Conservation (phyloP, 2,113 vertebrate species). For the Eptatretus burgeri region DNA sequence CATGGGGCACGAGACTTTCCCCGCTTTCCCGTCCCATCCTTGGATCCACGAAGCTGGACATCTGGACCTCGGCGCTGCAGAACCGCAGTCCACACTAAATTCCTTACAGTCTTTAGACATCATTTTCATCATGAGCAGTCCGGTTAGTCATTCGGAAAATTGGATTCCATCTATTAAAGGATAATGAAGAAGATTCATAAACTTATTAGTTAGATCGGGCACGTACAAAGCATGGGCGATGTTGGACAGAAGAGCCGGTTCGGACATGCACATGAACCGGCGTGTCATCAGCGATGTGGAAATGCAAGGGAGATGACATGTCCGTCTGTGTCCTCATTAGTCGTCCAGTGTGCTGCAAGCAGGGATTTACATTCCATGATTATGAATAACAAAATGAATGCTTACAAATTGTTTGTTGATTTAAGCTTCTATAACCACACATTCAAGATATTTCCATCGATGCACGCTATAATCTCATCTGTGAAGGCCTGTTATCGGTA, state of each 20-base stretch:
- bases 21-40: slow-evolving; percentile 17
- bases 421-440: background rate
- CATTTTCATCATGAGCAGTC: background rate
- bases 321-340: slow-evolving; percentile 33
- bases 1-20: slow-evolving; percentile 44
- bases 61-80: too few species aligned
- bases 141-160: background rate
- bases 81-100: slow-evolving; percentile 13
- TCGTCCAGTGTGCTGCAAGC: slow-evolving; percentile 17
- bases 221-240: too few species aligned
- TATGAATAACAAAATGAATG: background rate
- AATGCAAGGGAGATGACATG: slow-evolving; percentile 46
- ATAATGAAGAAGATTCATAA: too few species aligned
- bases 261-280: slow-evolving; percentile 65
- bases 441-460: too few species aligned
- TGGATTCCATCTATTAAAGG: background rate
- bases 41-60: too few species aligned
- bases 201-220: too few species aligned
- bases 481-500: too few species aligned
- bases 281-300: slow-evolving; percentile 48
- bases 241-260: slow-evolving; percentile 11
- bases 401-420: background rate
- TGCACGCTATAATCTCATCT: too few species aligned
- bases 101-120: slow-evolving; percentile 14
- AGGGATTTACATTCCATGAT: too few species aligned